phyloP scores from a whole-genome alignment of 2,888 invertebrate species.

The Eulithis prunata region DNA sequence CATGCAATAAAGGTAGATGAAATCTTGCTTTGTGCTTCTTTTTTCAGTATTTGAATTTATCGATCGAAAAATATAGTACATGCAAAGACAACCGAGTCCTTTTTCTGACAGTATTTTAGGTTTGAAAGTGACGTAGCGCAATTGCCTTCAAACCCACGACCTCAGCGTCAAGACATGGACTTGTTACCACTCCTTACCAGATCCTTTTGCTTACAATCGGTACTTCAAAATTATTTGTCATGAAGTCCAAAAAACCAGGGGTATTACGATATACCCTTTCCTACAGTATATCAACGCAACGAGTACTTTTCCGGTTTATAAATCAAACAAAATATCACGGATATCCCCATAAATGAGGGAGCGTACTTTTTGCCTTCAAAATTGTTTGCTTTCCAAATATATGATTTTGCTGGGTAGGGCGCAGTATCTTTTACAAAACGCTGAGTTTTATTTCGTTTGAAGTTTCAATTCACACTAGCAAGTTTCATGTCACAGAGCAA shows the following conservation, averaged over 20 bases:
- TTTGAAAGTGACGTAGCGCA: no score
- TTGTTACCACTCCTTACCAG: no score
- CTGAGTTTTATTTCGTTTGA: conserved; percentile 4
- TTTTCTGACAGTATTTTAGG: no score
- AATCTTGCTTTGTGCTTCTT: no score
- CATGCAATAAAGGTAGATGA: no score
- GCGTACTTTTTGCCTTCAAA: conserved; percentile 26
- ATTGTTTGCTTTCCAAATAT: conserved; percentile 27
- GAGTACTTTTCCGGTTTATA: conserved; percentile 58
- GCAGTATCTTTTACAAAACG: conserved; percentile 27
- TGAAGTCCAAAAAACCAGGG: background rate
- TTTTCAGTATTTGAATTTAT: no score
- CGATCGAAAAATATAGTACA: no score
- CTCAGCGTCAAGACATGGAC: no score
- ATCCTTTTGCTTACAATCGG: no score
- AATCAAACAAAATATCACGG: conserved; percentile 52
- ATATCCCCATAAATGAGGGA: conserved; percentile 45
- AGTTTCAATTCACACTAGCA: conserved; percentile 1
- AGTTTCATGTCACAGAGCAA: background rate
- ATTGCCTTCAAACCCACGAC: no score
- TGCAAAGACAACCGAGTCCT: no score
- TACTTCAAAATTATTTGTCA: no score
- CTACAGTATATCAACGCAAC: conserved; percentile 54
- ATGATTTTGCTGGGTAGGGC: conserved; percentile 21
- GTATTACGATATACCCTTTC: background rate